These are phyloP conservation scores for Limnephilus marmoratus DNA, from an alignment of 2,888 invertebrate genomes.

Conservation along the genomic window DNA sequence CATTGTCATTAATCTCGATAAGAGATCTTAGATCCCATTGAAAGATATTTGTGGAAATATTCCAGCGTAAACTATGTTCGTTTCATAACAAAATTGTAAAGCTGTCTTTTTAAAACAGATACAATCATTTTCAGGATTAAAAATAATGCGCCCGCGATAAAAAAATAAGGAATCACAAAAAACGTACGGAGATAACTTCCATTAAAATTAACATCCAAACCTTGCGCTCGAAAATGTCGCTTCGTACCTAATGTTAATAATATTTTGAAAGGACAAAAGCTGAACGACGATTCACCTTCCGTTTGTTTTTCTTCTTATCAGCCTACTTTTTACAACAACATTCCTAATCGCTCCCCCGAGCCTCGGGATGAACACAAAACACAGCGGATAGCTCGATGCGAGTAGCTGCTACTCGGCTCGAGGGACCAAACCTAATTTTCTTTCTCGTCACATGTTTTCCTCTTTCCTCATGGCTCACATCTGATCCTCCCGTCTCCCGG, in stretches of 20 bases:
- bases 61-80: neutral
- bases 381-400: slow-evolving; percentile 2
- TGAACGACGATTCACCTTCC: slow-evolving; percentile 33
- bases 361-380: slow-evolving; percentile 14
- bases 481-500: slow-evolving; percentile 9
- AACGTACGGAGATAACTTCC: neutral
- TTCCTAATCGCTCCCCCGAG: slow-evolving; percentile 48
- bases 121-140: neutral
- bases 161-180: neutral
- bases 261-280: slow-evolving; percentile 42
- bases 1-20: neutral
- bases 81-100: neutral
- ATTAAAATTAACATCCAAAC: neutral
- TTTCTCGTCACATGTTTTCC: slow-evolving; percentile 48
- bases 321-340: slow-evolving; percentile 44
- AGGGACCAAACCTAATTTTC: slow-evolving; percentile 53
- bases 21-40: neutral
- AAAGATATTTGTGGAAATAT: neutral
- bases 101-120: neutral
- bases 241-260: slow-evolving; percentile 34
- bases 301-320: slow-evolving; percentile 46
- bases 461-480: slow-evolving; percentile 16
- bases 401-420: slow-evolving; percentile 17
- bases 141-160: neutral
- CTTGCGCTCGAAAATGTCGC: slow-evolving; percentile 10